Evolutionary conservation across 2,797 vertebrate genomes (phyloP).

Genomic region (Gallinago stenura): DNA sequence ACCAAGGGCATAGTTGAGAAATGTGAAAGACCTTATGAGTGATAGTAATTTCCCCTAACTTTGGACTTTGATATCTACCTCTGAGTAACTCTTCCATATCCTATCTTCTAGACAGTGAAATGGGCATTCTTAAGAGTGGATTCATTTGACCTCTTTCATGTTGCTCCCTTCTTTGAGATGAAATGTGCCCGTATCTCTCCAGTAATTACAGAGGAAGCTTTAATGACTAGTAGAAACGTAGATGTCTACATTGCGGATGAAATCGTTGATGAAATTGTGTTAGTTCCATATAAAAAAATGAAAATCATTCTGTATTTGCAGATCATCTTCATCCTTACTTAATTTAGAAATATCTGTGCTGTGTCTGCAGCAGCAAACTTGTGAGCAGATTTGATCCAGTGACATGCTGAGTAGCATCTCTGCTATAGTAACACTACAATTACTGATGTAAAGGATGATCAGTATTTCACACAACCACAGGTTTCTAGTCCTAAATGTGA

Average conservation of each 20-base stretch:
- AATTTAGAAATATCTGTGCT: not conserved
- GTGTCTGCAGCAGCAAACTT: not conserved
- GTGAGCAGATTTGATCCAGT: not conserved
- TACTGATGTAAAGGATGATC: not conserved
- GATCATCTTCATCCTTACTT: not conserved
- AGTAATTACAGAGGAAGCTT: not conserved
- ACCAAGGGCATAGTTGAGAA: not conserved
- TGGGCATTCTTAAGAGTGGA: not conserved
- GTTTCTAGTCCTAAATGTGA: not conserved
- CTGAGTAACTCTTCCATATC: not conserved
- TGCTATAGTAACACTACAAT: not conserved
- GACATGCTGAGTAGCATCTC: not conserved
- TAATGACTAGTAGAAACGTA: not conserved
- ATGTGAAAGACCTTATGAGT: not conserved
- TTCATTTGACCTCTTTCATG: not conserved
- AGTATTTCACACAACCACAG: not conserved
- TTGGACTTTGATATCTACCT: not conserved
- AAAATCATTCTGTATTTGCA: not conserved
- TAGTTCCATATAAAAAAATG: not conserved
- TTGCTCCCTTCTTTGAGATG: not conserved
- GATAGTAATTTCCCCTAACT: not conserved
- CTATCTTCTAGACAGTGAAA: not conserved
- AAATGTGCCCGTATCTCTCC: rapidly evolving
- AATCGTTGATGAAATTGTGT: not conserved
- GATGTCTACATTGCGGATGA: not conserved